phyloP scores from a whole-genome alignment of 2,113 vertebrate species.

The Herpetotheres cachinnans region DNA sequence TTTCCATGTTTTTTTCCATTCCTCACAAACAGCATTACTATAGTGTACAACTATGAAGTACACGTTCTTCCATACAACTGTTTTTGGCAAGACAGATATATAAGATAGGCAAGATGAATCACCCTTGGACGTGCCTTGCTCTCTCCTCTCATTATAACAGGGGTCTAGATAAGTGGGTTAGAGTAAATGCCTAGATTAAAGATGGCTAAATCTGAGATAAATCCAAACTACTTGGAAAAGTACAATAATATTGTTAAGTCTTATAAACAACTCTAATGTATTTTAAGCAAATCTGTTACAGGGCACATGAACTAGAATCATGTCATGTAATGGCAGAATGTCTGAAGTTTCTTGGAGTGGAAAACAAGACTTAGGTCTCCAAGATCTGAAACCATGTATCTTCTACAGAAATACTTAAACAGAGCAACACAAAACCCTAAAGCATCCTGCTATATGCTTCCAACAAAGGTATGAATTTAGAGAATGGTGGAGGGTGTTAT shows the following conservation, averaged over 20 bases:
- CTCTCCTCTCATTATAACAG: background rate
- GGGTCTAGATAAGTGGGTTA: background rate
- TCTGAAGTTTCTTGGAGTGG: background rate
- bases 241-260: background rate
- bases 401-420: background rate
- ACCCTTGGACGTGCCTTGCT: background rate
- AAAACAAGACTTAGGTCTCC: background rate
- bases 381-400: background rate
- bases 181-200: background rate
- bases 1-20: background rate
- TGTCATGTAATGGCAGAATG: background rate
- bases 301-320: background rate
- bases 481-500: background rate
- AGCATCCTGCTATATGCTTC: background rate
- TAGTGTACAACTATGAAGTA: background rate
- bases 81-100: background rate
- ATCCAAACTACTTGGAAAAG: background rate
- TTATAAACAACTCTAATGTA: background rate
- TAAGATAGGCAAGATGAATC: background rate
- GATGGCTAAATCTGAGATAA: background rate
- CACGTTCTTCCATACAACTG: background rate
- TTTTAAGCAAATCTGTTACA: background rate
- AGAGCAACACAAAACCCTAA: background rate
- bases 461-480: background rate
- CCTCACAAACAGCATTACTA: background rate